These are phyloP conservation scores for Urocitellus parryii DNA, from an alignment of 2,113 vertebrate species.

Conservation along the genomic window DNA sequence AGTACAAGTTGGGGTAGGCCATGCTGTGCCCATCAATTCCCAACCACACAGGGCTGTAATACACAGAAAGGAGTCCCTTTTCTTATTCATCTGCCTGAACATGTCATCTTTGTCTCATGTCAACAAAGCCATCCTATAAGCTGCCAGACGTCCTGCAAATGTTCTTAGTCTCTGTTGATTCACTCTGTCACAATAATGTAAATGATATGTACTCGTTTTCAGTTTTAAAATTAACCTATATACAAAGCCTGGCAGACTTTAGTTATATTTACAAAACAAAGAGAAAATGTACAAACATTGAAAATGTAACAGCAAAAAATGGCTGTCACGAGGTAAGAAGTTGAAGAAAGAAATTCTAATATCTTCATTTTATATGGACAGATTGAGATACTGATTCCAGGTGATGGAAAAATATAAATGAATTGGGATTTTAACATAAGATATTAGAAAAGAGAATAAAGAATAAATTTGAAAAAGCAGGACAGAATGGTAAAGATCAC, in stretches of 20 bases:
- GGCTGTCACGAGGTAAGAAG: neutral
- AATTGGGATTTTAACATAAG: neutral
- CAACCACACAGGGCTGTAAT: neutral
- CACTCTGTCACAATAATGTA: neutral
- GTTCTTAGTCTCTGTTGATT: neutral
- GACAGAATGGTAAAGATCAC: neutral
- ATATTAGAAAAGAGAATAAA: neutral
- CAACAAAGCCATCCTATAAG: neutral
- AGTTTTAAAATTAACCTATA: constrained; percentile 29
- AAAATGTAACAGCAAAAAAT: constrained; percentile 9
- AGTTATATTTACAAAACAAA: constrained; percentile 22
- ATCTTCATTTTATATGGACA: neutral
- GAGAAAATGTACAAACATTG: neutral
- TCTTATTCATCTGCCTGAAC: neutral
- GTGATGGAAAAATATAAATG: neutral
- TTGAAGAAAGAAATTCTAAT: neutral
- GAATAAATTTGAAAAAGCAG: neutral
- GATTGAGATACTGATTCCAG: neutral
- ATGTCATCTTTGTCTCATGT: neutral
- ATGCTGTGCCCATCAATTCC: neutral
- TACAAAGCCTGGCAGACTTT: neutral
- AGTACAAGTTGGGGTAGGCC: neutral
- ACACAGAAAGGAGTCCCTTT: neutral
- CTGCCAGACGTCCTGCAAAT: neutral
- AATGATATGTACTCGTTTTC: neutral